A percentile compares a stretch with the other conserved stretches of the same genome.
These are phyloP conservation scores for Nannoperca australis DNA, from an alignment of 2,797 vertebrate genomes.

Conservation along the genomic window DNA sequence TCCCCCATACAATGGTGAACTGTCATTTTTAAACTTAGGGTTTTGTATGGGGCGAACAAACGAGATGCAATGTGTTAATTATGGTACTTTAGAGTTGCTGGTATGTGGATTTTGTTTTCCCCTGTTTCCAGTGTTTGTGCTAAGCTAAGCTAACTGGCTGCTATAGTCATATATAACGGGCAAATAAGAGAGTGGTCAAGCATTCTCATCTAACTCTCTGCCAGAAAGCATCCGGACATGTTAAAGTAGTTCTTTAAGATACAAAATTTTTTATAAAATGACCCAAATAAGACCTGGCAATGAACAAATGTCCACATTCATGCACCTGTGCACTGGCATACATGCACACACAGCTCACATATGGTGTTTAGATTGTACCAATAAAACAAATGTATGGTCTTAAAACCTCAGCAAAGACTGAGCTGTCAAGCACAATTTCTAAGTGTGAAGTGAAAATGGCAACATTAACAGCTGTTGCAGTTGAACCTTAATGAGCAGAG, in stretches of 20 bases:
- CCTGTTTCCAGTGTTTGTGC: neutral
- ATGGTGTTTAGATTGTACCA: neutral
- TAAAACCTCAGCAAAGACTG: slow-evolving; percentile 1
- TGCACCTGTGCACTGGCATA: neutral
- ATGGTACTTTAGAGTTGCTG: neutral
- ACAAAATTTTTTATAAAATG: too few species aligned
- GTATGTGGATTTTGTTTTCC: neutral
- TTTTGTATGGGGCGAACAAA: neutral
- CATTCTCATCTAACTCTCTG: neutral
- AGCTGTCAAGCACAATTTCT: neutral
- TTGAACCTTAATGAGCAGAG: slow-evolving; percentile 11
- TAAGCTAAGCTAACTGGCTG: slow-evolving; percentile 4
- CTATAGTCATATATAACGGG: neutral
- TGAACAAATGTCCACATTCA: neutral
- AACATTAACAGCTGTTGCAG: slow-evolving; percentile 26
- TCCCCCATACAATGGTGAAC: neutral
- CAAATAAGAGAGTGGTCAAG: neutral
- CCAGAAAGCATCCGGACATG: neutral
- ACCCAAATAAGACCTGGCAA: neutral
- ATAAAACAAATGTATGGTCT: slow-evolving; percentile 13
- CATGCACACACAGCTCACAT: neutral
- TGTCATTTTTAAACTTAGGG: neutral
- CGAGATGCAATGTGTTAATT: neutral
- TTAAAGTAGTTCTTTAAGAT: neutral
- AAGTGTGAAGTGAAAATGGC: slow-evolving; percentile 26